A percentile compares a stretch with the other conserved stretches of the same genome.
These are phyloP conservation scores for Leptogaster cylindrica DNA, from an alignment of 2,888 invertebrate species.

Conservation along the genomic window DNA sequence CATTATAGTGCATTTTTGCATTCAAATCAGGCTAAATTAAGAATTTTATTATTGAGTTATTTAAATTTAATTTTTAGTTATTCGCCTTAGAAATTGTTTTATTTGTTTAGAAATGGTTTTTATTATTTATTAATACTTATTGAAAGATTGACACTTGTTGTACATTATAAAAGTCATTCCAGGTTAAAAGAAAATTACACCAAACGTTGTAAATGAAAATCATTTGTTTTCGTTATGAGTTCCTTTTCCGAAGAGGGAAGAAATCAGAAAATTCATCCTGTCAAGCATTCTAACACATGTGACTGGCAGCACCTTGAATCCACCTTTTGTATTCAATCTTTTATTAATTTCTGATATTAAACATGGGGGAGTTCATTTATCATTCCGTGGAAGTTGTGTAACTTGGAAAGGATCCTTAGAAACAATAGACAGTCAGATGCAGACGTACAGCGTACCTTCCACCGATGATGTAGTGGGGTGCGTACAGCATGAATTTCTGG, in stretches of 20 bases:
- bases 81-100: no score
- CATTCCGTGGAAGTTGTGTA: background rate
- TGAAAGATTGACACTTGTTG: no score
- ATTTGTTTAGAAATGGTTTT: no score
- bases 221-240: conserved; percentile 3
- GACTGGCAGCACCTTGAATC: conserved; percentile 7
- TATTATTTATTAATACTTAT: no score
- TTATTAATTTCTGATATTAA: conserved; percentile 33
- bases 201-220: background rate
- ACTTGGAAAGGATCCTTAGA: conserved; percentile 3
- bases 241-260: background rate
- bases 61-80: no score
- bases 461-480: no score
- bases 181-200: background rate
- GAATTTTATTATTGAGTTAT: no score
- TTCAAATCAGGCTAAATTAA: no score
- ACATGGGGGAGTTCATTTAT: background rate
- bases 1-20: no score
- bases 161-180: no score
- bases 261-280: conserved; percentile 9
- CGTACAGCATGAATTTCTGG: no score
- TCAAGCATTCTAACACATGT: background rate
- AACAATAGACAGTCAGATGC: conserved; percentile 1
- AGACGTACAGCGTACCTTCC: no score
- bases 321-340: conserved; percentile 7